Evolutionary conservation across 2,113 vertebrate species (phyloP), one percentile per base, ranked within the genome.

Genomic region (Mobula birostris): DNA sequence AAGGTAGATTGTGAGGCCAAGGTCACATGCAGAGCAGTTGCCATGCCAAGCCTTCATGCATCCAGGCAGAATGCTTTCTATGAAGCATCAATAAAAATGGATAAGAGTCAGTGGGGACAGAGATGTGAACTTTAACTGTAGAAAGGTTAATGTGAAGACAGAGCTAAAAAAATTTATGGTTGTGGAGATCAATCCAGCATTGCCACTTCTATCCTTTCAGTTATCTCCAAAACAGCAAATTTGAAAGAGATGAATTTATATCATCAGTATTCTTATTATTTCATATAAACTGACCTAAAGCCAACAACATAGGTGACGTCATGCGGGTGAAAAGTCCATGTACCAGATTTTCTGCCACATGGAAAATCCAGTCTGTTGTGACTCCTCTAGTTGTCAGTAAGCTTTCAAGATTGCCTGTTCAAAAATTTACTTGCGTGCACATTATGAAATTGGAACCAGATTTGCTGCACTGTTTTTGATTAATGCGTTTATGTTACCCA

Each of bases 401-500:
- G 2, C 27, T 93, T 76, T 68, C 68, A 93, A 93, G 66, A 74
- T 56, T 74, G 91, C 91, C 24, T 93, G 70, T 56, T 74, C 63
- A 76, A 93, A 92, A 93, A 72, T 93, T 74, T 56, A 93, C 91
- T 93, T 93, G 91, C 91, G 91, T 93, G 91, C 68, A 56, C 68
- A 19, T 93, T 93, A 74, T 56, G 24, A 93, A 93, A 93, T 93
- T 93, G 91, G 24, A 93, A 74, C 91, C 91, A 93, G 91, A 93
- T 93, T 93, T 93, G 91, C 76, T 93, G 74, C 91, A 93, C 68
- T 93, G 91, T 48, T 93, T 76, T 74, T 93, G 91, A 93, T 93
- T 93, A 93, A 92, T 93, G 68, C 68, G 19, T 93, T 93, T 93
- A 93, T 93, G 91, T 93, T 93, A 93, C 36, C 68, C 91, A 93